phyloP scores from a whole-genome alignment of 2,888 invertebrate species.

The Ichneumoninae sp. region DNA sequence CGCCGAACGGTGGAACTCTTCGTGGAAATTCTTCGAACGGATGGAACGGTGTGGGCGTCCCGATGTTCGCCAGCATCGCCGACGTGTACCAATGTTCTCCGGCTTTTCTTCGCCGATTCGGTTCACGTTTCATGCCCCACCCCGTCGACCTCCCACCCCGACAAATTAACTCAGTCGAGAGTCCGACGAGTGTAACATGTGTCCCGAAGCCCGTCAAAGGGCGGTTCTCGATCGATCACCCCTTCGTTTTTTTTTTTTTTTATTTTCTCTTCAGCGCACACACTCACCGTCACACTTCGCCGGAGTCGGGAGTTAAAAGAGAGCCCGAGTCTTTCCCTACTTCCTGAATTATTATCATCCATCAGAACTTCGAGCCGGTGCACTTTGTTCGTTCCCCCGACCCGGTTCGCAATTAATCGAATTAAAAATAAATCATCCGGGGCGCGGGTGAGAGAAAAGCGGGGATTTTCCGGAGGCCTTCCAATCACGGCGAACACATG shows the following conservation, averaged over 20 bases:
- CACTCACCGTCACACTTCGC: not conserved
- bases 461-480: not conserved
- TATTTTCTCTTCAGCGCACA: not conserved
- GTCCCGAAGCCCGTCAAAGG: slow-evolving; percentile 60
- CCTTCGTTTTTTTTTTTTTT: not conserved
- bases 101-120: slow-evolving; percentile 4
- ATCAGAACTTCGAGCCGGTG: slow-evolving; percentile 37
- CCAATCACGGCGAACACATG: slow-evolving; percentile 24
- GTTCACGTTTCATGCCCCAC: slow-evolving; percentile 10
- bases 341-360: slow-evolving; percentile 49
- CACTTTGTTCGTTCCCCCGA: slow-evolving; percentile 15
- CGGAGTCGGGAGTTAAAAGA: not conserved
- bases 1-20: slow-evolving; percentile 14
- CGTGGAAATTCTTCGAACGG: slow-evolving; percentile 27
- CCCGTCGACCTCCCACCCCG: slow-evolving; percentile 9
- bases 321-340: slow-evolving; percentile 3
- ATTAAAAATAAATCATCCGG: slow-evolving; percentile 12
- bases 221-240: slow-evolving; percentile 62
- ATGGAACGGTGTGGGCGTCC: slow-evolving; percentile 21
- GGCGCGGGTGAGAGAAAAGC: not conserved
- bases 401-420: slow-evolving; percentile 20
- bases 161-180: slow-evolving; percentile 67
- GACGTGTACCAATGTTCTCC: slow-evolving; percentile 18
- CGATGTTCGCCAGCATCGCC: slow-evolving; percentile 11
- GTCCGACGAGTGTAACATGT: slow-evolving; percentile 64